Base-by-base conservation (phyloP, 2,888 invertebrate species). In the Oscheius sp. region DNA sequence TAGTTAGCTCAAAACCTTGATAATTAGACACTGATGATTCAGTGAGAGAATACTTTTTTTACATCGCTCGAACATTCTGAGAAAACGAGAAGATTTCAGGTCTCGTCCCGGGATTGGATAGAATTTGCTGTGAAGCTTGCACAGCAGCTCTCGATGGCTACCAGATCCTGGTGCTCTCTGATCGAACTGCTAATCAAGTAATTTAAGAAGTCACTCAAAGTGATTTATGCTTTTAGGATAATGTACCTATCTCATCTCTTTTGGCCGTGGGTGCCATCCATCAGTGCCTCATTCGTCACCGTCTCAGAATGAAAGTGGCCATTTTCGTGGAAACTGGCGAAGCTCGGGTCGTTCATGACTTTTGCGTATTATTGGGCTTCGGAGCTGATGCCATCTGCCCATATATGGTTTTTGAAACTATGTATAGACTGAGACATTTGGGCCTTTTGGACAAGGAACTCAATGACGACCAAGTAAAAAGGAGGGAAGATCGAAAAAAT, bases 301-400 rank as follows among this genome's bases (percentile, higher is more conserved):
- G 96, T 39, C 92, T 94, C 81, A 91, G 98, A 63, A 96, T 96
- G 94, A 96, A 95, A 88, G 86, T 86, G 10, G 96, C 95, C 39
- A 89, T 98, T 66, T 91, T 98, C 67, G 90, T 97, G 67, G 98
- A 98, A 89, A 95, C 96, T 0, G 98, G 93, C 1, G 97, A 98
- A 88, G 95, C 96, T 0, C 91, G 95, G 82, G 95, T 93, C 45
- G 86, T 86, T 17, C 97, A 97, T 87, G 96, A 98, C 86, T 92
- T 96, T 88, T 96, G 96, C 85, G 93, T 96, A 0, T 89, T 98
- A 29, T 90, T 98, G 37, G 97, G 93, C 82, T 98, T 95, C 87
- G 81, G 98, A 33, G 96, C 96, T 1, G 97, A 98, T 89, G 97
- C 94, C 0, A 93, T 98, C 80, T 97, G 97, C 82, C 97, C 98